A percentile compares a stretch with the other conserved stretches of the same genome.
Conservation (phyloP, 2,888 invertebrate genomes). For the Heteromurus nitidus region DNA sequence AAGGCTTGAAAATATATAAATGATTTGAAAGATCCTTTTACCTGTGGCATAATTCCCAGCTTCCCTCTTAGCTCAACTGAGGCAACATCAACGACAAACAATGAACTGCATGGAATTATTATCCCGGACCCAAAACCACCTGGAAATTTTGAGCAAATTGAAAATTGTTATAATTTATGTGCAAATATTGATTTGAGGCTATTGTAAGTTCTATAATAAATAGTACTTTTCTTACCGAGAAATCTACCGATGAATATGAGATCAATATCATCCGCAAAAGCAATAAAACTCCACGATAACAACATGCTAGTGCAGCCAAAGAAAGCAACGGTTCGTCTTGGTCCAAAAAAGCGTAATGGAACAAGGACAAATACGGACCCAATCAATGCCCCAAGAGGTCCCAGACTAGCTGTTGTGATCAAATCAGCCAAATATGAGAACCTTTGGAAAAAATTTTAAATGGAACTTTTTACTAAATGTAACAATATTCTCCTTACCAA, state of each 20-base stretch:
- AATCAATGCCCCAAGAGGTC: conserved; percentile 68
- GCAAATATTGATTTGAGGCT: too few species aligned
- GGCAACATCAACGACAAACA: conserved; percentile 68
- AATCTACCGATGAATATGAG: conserved; percentile 67
- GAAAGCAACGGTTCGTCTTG: conserved; percentile 59
- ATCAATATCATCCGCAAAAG: conserved; percentile 48
- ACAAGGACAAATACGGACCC: conserved; percentile 64
- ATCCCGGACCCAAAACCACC: conserved; percentile 69
- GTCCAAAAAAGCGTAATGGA: conserved; percentile 59
- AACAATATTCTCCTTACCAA: conserved; percentile 58
- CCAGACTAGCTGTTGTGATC: conserved; percentile 60
- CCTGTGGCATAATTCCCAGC: conserved; percentile 70
- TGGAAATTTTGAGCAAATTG: too few species aligned
- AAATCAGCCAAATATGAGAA: conserved; percentile 7
- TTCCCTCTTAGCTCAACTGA: conserved; percentile 58
- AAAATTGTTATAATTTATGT: too few species aligned
- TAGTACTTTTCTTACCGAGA: conserved; percentile 54
- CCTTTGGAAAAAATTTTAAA: conserved; percentile 7
- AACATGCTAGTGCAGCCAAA: conserved; percentile 64
- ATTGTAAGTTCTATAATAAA: neutral
- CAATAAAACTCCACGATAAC: conserved; percentile 63
- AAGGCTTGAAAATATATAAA: neutral
- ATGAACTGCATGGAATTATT: conserved; percentile 66
- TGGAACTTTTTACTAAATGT: neutral
- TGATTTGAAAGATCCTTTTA: too few species aligned